These are phyloP conservation scores for Caenorhabditis becei DNA, from an alignment of 2,888 invertebrate species.

Conservation along the genomic window DNA sequence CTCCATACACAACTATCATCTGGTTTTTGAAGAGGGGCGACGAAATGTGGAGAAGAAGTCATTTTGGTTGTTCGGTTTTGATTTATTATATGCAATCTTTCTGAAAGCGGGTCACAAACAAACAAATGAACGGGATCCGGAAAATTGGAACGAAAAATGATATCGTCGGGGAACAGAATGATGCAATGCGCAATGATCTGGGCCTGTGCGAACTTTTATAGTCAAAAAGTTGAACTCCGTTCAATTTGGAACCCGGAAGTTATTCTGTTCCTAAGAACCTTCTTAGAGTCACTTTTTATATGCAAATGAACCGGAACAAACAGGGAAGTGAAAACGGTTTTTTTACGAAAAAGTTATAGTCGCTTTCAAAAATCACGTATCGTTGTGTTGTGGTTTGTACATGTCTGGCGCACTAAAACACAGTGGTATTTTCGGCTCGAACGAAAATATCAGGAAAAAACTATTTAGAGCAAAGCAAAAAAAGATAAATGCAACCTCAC, in stretches of 20 bases:
- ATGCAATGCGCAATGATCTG: neutral
- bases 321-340: too few relatives aligned
- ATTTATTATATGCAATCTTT: neutral
- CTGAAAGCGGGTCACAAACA: neutral
- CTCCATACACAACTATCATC: conserved; percentile 41
- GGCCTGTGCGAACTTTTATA: neutral
- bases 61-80: conserved; percentile 2
- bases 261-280: neutral
- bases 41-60: neutral
- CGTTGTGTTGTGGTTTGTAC: too few relatives aligned
- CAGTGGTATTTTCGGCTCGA: too few relatives aligned
- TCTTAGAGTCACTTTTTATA: neutral
- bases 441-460: too few relatives aligned
- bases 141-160: too few relatives aligned
- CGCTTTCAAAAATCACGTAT: too few relatives aligned
- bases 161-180: too few relatives aligned
- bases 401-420: too few relatives aligned
- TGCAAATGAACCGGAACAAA: neutral
- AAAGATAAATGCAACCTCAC: too few relatives aligned
- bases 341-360: too few relatives aligned
- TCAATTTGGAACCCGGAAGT: conserved; percentile 1
- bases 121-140: too few relatives aligned
- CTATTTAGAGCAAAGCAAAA: too few relatives aligned
- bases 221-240: neutral
- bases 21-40: conserved; percentile 25